Base-by-base conservation (phyloP, 2,888 invertebrate genomes). In the Parnassius apollo region DNA sequence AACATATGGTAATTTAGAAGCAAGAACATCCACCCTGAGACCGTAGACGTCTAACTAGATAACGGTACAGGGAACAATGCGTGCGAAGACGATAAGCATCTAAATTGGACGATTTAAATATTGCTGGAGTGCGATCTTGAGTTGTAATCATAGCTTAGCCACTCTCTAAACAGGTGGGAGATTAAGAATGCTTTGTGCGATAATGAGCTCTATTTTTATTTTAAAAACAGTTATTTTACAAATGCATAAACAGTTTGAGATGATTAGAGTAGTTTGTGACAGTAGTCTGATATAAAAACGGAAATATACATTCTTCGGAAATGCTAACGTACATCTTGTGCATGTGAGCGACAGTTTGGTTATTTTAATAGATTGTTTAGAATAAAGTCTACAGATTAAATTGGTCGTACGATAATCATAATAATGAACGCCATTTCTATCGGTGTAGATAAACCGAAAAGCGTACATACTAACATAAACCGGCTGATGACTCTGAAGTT, bases 51-150 rank as follows among this genome's bases (percentile, higher is more conserved):
- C 65, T 60, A 65, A 54, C 65, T 58, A 61, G 62, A 52, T 64
- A 67, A 68, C 68, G 68, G 67, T 65, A 70, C 67, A 48, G 48
- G 42, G 64, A 74, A 78, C 79, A 78, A 78, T 79, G 76, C 77
- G 71, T 75, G 78, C 74, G 75, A 74, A 75, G 54, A 25, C 11
- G 75, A 78, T 78, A 71, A 62, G 50, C 65, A 80, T 80, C 79
- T 78, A 73, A 82, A 83, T 83, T 81, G 82, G 78, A 69, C 74
- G 71, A 69, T 77, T 75, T 75, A 74, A 76, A 77, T 76, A 75
- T 77, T 75, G 73, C 76, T 71, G 71, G 72, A 75, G 74, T 71
- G 74, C 70, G 71, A 71, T 72, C 72, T 73, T 70, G 61, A 67
- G 64, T 63, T 59, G 63, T 68, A 69, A 69, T 71, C 69, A 67